These are phyloP conservation scores for Eurytoma californica DNA, from an alignment of 2,888 invertebrate genomes.

Conservation along the genomic window DNA sequence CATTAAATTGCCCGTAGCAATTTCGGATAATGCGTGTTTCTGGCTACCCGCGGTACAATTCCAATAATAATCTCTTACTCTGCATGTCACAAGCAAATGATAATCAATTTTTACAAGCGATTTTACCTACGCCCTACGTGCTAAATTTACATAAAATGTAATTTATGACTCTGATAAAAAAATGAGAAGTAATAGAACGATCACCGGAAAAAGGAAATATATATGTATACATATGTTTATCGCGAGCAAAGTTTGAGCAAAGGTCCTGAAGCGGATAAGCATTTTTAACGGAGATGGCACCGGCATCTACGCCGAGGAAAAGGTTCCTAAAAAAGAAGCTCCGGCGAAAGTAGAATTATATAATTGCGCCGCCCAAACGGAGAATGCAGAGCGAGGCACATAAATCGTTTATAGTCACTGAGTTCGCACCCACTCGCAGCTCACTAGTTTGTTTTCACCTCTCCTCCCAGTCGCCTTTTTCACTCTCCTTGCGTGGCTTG, in stretches of 20 bases:
- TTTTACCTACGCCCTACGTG: too few species aligned
- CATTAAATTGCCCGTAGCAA: too few species aligned
- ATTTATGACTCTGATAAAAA: too few species aligned
- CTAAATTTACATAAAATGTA: too few species aligned
- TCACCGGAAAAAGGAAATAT: neutral
- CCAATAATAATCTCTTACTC: too few species aligned
- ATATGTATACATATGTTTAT: constrained; percentile 9
- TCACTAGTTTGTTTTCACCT: constrained; percentile 29
- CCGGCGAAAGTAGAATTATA: constrained; percentile 44
- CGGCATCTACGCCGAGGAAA: too few species aligned
- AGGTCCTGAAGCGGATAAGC: neutral
- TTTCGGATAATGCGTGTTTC: too few species aligned
- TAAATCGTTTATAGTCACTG: constrained; percentile 64
- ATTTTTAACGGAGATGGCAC: neutral
- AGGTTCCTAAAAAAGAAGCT: too few species aligned
- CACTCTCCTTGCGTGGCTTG: neutral
- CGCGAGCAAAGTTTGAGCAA: constrained; percentile 2
- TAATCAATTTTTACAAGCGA: too few species aligned
- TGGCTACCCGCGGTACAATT: too few species aligned
- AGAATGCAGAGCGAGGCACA: constrained; percentile 52
- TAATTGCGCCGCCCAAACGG: constrained; percentile 67
- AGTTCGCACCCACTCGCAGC: constrained; percentile 19
- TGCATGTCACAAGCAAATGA: too few species aligned
- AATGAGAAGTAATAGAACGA: too few species aligned
- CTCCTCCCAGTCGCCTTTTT: neutral